phyloP scores from a whole-genome alignment of 2,888 invertebrate genomes.

The Conops quadrifasciatus region DNA sequence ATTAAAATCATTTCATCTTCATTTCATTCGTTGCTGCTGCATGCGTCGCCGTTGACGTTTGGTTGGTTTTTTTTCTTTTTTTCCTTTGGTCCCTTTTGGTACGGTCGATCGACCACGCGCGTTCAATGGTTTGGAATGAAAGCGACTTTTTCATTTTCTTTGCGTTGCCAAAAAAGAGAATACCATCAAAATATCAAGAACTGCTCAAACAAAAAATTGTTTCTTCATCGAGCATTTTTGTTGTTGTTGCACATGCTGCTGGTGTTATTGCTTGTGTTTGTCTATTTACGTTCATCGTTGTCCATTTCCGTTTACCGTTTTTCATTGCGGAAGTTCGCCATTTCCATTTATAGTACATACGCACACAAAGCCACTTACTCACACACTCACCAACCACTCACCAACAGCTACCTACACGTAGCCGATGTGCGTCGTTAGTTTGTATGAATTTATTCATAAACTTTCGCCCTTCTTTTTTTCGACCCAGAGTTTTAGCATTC shows the following conservation, averaged over 20 bases:
- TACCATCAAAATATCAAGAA: not conserved
- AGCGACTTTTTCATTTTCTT: not conserved
- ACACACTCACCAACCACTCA: not conserved
- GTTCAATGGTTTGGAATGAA: constrained; percentile 20
- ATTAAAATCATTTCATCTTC: constrained; percentile 4
- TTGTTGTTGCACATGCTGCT: not conserved
- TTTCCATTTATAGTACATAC: constrained; percentile 17
- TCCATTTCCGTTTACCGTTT: constrained; percentile 23
- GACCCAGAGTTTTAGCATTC: not conserved
- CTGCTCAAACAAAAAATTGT: too few species aligned
- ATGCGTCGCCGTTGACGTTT: not conserved
- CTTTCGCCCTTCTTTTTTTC: too few species aligned
- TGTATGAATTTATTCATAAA: too few species aligned
- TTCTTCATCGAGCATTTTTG: too few species aligned
- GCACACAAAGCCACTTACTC: not conserved
- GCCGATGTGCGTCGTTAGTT: not conserved
- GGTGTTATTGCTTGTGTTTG: not conserved
- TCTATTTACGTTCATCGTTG: not conserved
- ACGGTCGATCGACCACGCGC: not conserved
- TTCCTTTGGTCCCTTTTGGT: not conserved
- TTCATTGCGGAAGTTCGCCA: constrained; percentile 8
- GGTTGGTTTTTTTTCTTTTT: not conserved
- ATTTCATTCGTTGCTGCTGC: not conserved
- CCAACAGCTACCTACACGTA: not conserved
- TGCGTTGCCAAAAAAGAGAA: not conserved